phyloP scores from a whole-genome alignment of 2,113 vertebrate species.

The Alosa alosa region DNA sequence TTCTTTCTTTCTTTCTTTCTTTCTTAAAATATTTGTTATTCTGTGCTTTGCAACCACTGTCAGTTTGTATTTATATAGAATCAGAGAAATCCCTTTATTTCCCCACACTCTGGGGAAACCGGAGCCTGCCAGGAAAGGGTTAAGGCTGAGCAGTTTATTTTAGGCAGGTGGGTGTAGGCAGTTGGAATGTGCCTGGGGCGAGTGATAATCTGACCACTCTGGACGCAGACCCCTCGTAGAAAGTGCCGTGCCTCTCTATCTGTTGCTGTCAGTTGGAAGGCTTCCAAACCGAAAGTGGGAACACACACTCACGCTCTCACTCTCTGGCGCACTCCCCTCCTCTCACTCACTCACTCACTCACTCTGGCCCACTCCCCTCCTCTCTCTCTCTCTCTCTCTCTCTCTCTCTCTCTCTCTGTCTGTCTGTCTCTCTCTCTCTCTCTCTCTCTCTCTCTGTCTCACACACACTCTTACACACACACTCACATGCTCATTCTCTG shows the following conservation, averaged over 20 bases:
- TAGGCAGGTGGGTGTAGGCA: slow-evolving; percentile 75
- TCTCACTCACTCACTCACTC: neutral
- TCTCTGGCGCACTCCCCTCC: neutral
- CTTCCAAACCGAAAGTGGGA: slow-evolving; percentile 53
- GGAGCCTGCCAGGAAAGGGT: slow-evolving; percentile 56
- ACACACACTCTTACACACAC: neutral
- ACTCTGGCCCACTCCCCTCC: too few species aligned
- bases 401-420: too few species aligned
- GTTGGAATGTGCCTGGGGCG: slow-evolving; percentile 74
- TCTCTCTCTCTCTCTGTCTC: too few species aligned
- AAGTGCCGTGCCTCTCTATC: slow-evolving; percentile 55
- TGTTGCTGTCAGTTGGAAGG: slow-evolving; percentile 55
- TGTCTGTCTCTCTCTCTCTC: too few species aligned
- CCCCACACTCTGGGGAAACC: neutral
- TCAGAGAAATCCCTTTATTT: neutral
- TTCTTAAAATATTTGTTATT: neutral
- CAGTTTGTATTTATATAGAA: neutral
- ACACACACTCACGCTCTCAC: slow-evolving; percentile 8
- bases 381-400: too few species aligned
- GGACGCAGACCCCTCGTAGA: slow-evolving; percentile 52
- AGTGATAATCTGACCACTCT: slow-evolving; percentile 72
- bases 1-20: neutral
- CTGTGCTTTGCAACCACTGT: neutral
- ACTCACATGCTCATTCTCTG: neutral
- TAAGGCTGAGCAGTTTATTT: slow-evolving; percentile 65